Evolutionary conservation across 2,797 vertebrate genomes (phyloP).

Genomic region (Halcyon badia): DNA sequence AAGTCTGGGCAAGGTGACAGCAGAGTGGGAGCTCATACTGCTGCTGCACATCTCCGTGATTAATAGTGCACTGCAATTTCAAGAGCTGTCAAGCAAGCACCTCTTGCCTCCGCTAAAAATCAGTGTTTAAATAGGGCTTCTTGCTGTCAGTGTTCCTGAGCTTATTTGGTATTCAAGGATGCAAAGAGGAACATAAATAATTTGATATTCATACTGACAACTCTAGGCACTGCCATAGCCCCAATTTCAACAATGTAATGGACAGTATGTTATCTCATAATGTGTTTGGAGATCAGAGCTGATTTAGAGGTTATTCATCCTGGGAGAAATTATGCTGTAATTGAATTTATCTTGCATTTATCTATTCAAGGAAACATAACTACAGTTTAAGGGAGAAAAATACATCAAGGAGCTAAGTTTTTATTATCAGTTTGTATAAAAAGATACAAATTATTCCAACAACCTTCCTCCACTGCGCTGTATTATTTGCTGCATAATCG

Average conservation of each 20-base stretch:
- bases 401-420: slow-evolving; percentile 40
- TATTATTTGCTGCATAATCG: not conserved
- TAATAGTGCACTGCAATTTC: not conserved
- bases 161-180: slow-evolving; percentile 28
- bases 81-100: not conserved
- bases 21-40: not conserved
- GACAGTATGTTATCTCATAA: slow-evolving; percentile 63
- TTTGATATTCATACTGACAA: slow-evolving; percentile 46
- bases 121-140: not conserved
- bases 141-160: not conserved
- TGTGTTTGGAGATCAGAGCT: slow-evolving; percentile 56
- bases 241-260: slow-evolving; percentile 25
- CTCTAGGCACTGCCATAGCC: not conserved
- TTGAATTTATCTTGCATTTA: slow-evolving; percentile 72
- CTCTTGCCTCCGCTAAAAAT: not conserved
- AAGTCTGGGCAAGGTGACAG: not conserved
- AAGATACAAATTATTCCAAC: slow-evolving; percentile 51
- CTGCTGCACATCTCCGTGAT: not conserved
- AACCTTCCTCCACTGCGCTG: not conserved
- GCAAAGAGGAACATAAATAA: slow-evolving; percentile 57
- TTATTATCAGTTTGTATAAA: slow-evolving; percentile 41
- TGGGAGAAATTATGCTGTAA: slow-evolving; percentile 63
- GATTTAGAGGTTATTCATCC: slow-evolving; percentile 72
- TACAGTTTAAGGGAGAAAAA: slow-evolving; percentile 53
- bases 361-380: slow-evolving; percentile 47